Base-by-base conservation (phyloP, 2,888 invertebrate genomes). In the Pherbina coryleti region DNA sequence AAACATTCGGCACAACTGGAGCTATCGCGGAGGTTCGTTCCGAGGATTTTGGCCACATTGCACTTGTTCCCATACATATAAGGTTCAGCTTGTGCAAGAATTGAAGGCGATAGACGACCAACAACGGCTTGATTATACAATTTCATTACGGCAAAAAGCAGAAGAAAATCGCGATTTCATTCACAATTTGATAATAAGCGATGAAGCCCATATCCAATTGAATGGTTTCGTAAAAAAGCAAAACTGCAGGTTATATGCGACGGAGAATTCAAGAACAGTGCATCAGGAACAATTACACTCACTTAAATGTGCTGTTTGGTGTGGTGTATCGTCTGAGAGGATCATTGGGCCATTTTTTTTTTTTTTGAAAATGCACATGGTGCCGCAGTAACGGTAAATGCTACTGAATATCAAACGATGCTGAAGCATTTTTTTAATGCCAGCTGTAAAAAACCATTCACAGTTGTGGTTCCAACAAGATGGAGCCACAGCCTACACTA, bases 311-410 rank as follows among this genome's bases (percentile, higher is more conserved):
- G n/a, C n/a, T n/a, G n/a, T n/a, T n/a, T n/a, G n/a, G n/a, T n/a
- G n/a, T n/a, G n/a, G n/a, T n/a, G n/a, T n/a, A n/a, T n/a, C n/a
- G n/a, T 28, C 67, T 5, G 75, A 75, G 66, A 66, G n/a, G 72
- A 72, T 72, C n/a, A 72, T 71, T 71, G 71, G 71, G 1, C 71
- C 53, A 71, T 71, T 51, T n/a, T n/a, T n/a, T n/a, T n/a, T n/a
- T n/a, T n/a, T n/a, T 69, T 69, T 37, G 34, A 44, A n/a, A 69
- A 44, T 37, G 5, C 44, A 44, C 14, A 17, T 5, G 7, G 17
- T 31, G 17, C 17, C 7, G 31, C 19, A 37, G 7, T 14, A 5
- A 8, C 37, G n/a, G n/a, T n/a, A n/a, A 67, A 19, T 19, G n/a
- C 3, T 67, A n/a, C 67, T 67, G 22, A 37, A 67, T 44, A 19